phyloP scores from a whole-genome alignment of 2,888 invertebrate species.

The Tenodera sinensis region DNA sequence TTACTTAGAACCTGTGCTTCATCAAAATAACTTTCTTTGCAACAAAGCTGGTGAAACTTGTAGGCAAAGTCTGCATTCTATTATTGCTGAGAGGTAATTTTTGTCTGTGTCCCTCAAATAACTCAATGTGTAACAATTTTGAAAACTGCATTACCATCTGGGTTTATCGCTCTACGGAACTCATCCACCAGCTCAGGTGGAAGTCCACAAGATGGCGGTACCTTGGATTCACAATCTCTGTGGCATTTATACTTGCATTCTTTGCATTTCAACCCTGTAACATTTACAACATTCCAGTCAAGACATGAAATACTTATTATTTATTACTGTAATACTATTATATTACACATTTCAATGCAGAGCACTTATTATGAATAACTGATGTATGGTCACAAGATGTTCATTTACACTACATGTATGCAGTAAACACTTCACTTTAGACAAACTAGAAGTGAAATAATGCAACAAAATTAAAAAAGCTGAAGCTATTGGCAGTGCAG shows the following conservation, averaged over 20 bases:
- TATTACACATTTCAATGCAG: not conserved
- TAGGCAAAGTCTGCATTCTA: too few species aligned
- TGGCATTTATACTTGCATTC: conserved; percentile 93
- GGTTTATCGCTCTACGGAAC: conserved; percentile 50
- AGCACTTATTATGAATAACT: too few species aligned
- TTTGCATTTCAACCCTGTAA: conserved; percentile 71
- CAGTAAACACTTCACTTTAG: too few species aligned
- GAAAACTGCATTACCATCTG: conserved; percentile 49
- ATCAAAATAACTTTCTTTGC: too few species aligned
- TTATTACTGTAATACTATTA: not conserved
- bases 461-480: too few species aligned
- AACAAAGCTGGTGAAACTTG: too few species aligned
- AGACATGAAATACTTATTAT: not conserved
- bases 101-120: too few species aligned
- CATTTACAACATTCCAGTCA: not conserved
- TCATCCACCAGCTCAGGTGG: conserved; percentile 81
- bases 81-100: too few species aligned
- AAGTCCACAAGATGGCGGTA: conserved; percentile 88
- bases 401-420: too few species aligned
- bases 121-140: not conserved
- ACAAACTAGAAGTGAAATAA: too few species aligned
- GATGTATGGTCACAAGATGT: not conserved
- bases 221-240: conserved; percentile 84
- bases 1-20: too few species aligned
- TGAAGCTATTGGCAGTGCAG: too few species aligned